phyloP scores from a whole-genome alignment of 2,113 vertebrate species.

The Sula dactylatra region DNA sequence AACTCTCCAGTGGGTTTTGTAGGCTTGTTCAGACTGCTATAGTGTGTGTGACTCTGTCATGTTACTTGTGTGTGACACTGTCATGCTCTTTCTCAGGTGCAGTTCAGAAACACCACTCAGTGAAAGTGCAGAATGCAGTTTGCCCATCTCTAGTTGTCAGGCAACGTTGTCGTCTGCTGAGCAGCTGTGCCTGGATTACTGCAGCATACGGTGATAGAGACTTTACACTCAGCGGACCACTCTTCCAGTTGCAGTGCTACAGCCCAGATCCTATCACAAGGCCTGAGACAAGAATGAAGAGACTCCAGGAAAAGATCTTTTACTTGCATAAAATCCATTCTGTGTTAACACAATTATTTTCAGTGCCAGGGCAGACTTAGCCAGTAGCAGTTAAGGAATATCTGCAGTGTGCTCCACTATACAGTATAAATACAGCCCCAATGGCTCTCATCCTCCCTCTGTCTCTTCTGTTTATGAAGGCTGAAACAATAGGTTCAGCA shows the following conservation, averaged over 20 bases:
- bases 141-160: rapidly evolving
- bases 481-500: neutral
- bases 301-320: neutral
- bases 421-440: neutral
- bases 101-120: neutral
- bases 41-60: neutral
- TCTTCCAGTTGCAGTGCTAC: neutral
- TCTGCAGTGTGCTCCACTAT: neutral
- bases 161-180: rapidly evolving
- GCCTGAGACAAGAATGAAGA: neutral
- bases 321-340: neutral
- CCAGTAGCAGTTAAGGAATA: neutral
- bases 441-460: neutral
- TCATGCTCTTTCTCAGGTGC: neutral
- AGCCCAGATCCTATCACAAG: neutral
- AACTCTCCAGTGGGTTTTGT: neutral
- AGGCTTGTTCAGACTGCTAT: neutral
- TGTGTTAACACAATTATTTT: neutral
- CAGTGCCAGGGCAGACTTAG: neutral
- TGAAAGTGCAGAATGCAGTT: neutral
- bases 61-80: neutral
- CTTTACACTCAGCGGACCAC: neutral
- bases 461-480: neutral
- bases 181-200: rapidly evolving
- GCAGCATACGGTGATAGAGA: neutral